These are phyloP conservation scores for Neogobius melanostomus DNA, from an alignment of 2,113 vertebrate species.

Conservation along the genomic window DNA sequence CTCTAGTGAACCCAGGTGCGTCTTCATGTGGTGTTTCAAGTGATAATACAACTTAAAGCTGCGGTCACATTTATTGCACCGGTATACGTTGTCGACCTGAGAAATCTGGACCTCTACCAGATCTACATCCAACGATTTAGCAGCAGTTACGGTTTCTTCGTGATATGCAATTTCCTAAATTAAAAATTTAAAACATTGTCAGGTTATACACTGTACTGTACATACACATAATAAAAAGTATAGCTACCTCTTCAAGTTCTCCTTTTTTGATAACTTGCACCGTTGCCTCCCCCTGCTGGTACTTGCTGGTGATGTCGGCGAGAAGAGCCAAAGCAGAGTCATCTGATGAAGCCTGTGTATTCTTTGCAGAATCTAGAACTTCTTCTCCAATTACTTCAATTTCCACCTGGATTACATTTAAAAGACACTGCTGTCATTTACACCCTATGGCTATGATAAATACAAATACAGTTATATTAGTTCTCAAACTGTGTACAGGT, in stretches of 20 bases:
- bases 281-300: slow-evolving; percentile 84
- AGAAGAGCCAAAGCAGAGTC: slow-evolving; percentile 93
- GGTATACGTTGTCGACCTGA: slow-evolving; percentile 93
- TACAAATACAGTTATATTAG: neutral
- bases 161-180: slow-evolving; percentile 76
- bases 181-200: slow-evolving; percentile 5
- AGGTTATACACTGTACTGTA: neutral
- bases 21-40: slow-evolving; percentile 98
- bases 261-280: slow-evolving; percentile 67
- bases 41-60: slow-evolving; percentile 98
- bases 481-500: neutral
- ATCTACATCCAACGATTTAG: slow-evolving; percentile 93
- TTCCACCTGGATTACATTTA: slow-evolving; percentile 72
- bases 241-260: slow-evolving; percentile 48
- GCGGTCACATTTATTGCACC: slow-evolving; percentile 94
- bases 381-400: slow-evolving; percentile 90
- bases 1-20: slow-evolving; percentile 77
- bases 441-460: too few relatives aligned
- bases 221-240: neutral
- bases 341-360: slow-evolving; percentile 83
- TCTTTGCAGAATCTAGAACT: slow-evolving; percentile 83
- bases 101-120: slow-evolving; percentile 97
- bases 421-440: neutral
- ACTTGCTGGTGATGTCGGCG: slow-evolving; percentile 98
- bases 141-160: slow-evolving; percentile 83